Evolutionary conservation across 2,888 invertebrate species (phyloP), one percentile per base, ranked within the genome.

Genomic region (Linyphia triangularis): DNA sequence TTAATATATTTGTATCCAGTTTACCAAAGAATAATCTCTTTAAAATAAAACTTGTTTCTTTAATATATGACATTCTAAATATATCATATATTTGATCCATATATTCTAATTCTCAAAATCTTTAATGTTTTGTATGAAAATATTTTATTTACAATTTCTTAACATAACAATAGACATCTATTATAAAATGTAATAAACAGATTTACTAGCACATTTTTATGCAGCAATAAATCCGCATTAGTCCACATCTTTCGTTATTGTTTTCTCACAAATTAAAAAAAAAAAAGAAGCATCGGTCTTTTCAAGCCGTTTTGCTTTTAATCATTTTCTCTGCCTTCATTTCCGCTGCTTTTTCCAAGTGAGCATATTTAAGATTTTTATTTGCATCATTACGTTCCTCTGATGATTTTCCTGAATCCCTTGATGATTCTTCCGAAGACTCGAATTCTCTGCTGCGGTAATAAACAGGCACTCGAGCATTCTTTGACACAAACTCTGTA

Each of bases 341-440:
- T 81, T 88, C 86, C 0, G 67, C 86, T 19, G 51, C 81, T 69
- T 19, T 81, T 43, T 88, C 86, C 19, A 88, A 30, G 5, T n/a
- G 73, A 22, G 73, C 67, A 73, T 88, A 88, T 28, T 67, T 24
- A 0, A 67, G 37, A 37, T 65, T 57, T 22, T 13, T 33, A 0
- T 13, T 28, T 22, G 9, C 40, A 9, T 37, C 73, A n/a, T 70
- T 37, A 19, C 24, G 33, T 40, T 26, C 67, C 33, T 67, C 67
- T 6, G 67, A 67, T n/a, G 33, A 67, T 26, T 63, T 19, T 33
- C 5, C 28, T 9, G 67, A 67, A 75, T 67, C 9, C 28, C 30
- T 69, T 7, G 13, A 26, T 33, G 59, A 57, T 33, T 69, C 16
- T 37, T 77, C 63, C n/a, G 63, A 63, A 30, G 19, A 30, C 22